A percentile compares a stretch with the other conserved stretches of the same genome.
Conservation (phyloP, 2,113 vertebrate genomes). For the Charina bottae region DNA sequence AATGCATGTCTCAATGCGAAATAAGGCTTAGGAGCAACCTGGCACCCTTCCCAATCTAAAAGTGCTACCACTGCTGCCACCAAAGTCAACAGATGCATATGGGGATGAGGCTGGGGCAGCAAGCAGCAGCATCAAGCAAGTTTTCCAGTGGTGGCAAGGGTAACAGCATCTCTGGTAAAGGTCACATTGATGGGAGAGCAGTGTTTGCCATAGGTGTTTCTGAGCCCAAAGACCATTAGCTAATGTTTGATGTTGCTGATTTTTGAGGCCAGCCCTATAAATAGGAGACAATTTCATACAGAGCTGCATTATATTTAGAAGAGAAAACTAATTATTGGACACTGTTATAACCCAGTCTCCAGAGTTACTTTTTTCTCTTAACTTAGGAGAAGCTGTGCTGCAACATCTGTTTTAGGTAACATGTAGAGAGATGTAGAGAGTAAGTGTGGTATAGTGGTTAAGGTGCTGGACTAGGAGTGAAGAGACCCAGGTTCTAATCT, state of each 20-base stretch:
- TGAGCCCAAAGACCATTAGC: background rate
- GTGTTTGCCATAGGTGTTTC: background rate
- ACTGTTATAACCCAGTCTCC: background rate
- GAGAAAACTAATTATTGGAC: background rate
- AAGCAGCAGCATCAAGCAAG: background rate
- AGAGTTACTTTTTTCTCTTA: background rate
- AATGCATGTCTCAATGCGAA: background rate
- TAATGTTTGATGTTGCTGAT: background rate
- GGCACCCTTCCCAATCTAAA: background rate
- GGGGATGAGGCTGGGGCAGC: background rate
- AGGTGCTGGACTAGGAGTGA: background rate
- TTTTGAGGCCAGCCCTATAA: background rate
- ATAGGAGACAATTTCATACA: background rate
- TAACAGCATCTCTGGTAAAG: too few relatives aligned
- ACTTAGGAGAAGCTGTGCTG: background rate
- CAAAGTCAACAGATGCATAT: background rate
- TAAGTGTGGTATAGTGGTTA: background rate
- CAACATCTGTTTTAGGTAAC: background rate
- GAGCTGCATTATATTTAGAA: background rate
- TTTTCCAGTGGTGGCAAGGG: background rate
- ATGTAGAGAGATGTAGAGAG: background rate
- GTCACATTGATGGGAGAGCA: background rate
- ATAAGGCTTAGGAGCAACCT: background rate
- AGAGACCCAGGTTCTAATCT: background rate
- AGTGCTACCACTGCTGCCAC: background rate